A percentile compares a stretch with the other conserved stretches of the same genome.
Evolutionary conservation across 2,113 vertebrate genomes (phyloP).

Genomic region (Tinamus guttatus): DNA sequence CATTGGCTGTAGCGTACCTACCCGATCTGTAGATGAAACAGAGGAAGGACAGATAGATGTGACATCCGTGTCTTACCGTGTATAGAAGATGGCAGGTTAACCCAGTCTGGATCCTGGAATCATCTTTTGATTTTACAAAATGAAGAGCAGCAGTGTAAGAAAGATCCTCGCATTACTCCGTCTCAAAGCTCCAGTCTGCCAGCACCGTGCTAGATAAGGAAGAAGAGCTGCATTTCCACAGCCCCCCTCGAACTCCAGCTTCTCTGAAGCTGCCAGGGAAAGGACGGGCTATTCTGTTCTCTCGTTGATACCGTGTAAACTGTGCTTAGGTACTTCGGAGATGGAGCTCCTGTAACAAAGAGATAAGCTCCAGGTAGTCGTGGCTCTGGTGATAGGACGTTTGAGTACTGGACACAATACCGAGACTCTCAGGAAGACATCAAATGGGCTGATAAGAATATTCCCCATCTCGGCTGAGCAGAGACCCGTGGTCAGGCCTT

Average conservation of each 20-base stretch:
- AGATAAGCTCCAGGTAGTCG: conserved; percentile 50
- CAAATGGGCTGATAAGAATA: conserved; percentile 51
- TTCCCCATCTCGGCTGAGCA: not conserved
- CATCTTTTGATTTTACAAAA: conserved; percentile 9
- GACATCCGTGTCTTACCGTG: not conserved
- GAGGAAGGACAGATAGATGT: not conserved
- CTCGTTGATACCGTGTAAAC: conserved; percentile 52
- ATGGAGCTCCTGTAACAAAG: conserved; percentile 50
- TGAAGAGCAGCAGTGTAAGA: not conserved
- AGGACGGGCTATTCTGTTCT: conserved; percentile 12
- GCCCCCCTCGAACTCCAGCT: not conserved
- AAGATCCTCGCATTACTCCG: not conserved
- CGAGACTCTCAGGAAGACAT: conserved; percentile 50
- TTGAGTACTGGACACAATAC: conserved; percentile 46
- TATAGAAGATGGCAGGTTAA: not conserved
- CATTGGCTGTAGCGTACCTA: not conserved
- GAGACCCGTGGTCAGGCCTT: not conserved
- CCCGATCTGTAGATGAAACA: not conserved
- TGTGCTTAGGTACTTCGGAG: conserved; percentile 29
- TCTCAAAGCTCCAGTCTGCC: not conserved
- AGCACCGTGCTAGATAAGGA: conserved; percentile 25
- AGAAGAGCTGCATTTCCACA: not conserved
- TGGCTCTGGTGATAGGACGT: not conserved
- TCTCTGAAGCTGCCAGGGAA: conserved; percentile 16
- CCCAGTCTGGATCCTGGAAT: not conserved